Percentiles rank a stretch among this genome's conserved stretches.
These are phyloP conservation scores for Anguilla anguilla DNA, from an alignment of 2,797 vertebrate species.

Conservation along the genomic window DNA sequence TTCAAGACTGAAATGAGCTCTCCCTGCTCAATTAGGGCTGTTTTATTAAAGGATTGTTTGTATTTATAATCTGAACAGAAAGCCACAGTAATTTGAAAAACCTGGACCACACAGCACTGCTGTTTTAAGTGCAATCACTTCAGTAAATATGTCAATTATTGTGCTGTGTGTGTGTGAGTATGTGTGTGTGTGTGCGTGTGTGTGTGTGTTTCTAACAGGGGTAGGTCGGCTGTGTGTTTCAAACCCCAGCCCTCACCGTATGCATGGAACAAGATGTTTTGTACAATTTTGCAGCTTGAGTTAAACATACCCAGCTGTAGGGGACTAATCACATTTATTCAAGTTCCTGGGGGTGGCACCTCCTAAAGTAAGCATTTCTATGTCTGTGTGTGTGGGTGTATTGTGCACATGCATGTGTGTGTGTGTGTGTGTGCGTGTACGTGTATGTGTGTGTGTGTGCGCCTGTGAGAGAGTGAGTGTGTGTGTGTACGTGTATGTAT, in stretches of 20 bases:
- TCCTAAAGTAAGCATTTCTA: no score
- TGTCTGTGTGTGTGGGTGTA: no score
- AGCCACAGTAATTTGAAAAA: neutral
- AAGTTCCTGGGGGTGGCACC: no score
- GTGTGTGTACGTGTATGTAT: neutral
- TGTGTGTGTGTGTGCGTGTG: neutral
- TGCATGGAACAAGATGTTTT: no score
- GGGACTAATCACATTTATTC: no score
- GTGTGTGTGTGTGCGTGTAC: neutral
- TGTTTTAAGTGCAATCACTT: neutral
- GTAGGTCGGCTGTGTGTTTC: no score
- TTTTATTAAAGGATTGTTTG: slow-evolving; percentile 10
- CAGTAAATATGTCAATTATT: neutral
- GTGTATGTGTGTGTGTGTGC: no score
- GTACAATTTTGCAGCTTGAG: no score
- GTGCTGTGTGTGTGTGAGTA: neutral
- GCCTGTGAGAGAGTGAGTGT: no score
- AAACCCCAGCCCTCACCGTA: no score
- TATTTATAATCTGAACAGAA: neutral
- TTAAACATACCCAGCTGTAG: no score
- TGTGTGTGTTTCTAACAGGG: neutral
- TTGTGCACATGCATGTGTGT: neutral
- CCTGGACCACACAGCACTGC: neutral
- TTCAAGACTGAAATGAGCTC: neutral
- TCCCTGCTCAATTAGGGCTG: neutral